Evolutionary conservation across 2,888 invertebrate genomes (phyloP).

Genomic region (Mystacides longicornis): DNA sequence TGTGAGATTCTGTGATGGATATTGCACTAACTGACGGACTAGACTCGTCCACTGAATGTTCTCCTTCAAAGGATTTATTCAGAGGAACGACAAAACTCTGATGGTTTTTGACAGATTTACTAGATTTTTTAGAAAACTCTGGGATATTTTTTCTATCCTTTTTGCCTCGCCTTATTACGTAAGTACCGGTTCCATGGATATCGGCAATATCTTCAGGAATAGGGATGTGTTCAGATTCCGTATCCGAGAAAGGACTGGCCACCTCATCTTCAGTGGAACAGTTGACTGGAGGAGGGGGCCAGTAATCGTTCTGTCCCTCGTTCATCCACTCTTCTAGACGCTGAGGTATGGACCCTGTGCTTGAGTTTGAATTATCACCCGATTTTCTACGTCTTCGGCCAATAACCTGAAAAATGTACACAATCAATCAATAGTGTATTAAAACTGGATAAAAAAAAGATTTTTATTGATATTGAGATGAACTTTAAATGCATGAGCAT

Average conservation of each 20-base stretch:
- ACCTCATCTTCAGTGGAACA: slow-evolving; percentile 60
- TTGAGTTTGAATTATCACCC: slow-evolving; percentile 54
- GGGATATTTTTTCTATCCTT: slow-evolving; percentile 60
- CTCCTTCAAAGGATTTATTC: slow-evolving; percentile 44
- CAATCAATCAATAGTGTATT: too few relatives aligned
- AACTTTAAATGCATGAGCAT: too few relatives aligned
- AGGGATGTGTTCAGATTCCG: slow-evolving; percentile 32
- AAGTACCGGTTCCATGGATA: slow-evolving; percentile 58
- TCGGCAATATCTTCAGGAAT: slow-evolving; percentile 35
- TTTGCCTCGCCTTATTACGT: slow-evolving; percentile 69
- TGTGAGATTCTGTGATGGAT: slow-evolving; percentile 39
- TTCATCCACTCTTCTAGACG: slow-evolving; percentile 53
- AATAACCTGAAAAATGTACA: slow-evolving; percentile 43
- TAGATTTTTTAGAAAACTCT: slow-evolving; percentile 46
- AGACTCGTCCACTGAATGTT: slow-evolving; percentile 45
- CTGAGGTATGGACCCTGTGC: slow-evolving; percentile 66
- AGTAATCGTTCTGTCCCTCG: slow-evolving; percentile 47
- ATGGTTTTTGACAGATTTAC: slow-evolving; percentile 29
- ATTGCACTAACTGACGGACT: slow-evolving; percentile 47
- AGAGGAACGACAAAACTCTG: slow-evolving; percentile 25
- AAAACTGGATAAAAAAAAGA: too few relatives aligned
- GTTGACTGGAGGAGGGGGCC: slow-evolving; percentile 67
- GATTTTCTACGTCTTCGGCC: slow-evolving; percentile 50
- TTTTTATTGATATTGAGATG: too few relatives aligned
- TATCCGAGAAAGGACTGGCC: slow-evolving; percentile 63